These are phyloP conservation scores for Albula goreensis DNA, from an alignment of 2,113 vertebrate genomes.

Conservation along the genomic window DNA sequence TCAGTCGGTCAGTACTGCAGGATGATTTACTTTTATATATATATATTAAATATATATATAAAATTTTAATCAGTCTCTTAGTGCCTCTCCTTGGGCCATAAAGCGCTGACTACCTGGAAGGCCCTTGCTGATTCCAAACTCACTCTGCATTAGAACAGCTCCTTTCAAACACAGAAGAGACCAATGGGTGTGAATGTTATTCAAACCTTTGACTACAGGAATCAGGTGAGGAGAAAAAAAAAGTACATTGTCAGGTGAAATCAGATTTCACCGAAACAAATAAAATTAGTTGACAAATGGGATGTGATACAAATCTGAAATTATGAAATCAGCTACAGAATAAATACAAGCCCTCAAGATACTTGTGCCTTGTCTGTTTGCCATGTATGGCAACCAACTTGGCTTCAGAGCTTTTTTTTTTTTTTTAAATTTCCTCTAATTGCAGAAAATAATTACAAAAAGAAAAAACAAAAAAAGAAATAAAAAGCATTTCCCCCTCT, in stretches of 20 bases:
- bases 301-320: conserved; percentile 27
- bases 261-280: conserved; percentile 52
- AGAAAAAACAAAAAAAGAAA: conserved; percentile 16
- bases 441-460: conserved; percentile 1
- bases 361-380: conserved; percentile 19
- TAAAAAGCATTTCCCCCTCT: conserved; percentile 14
- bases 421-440: neutral
- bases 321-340: conserved; percentile 42
- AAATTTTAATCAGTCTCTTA: conserved; percentile 28
- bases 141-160: conserved; percentile 75
- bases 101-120: conserved; percentile 63
- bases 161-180: conserved; percentile 86
- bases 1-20: conserved; percentile 75
- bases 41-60: conserved; percentile 78
- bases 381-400: neutral
- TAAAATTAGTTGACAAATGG: conserved; percentile 32
- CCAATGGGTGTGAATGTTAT: conserved; percentile 70
- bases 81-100: neutral
- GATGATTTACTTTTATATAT: conserved; percentile 79
- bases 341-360: conserved; percentile 33
- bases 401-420: neutral
- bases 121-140: conserved; percentile 76
- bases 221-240: conserved; percentile 42
- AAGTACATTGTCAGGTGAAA: conserved; percentile 68
- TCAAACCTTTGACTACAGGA: conserved; percentile 56